Base-by-base conservation (phyloP, 2,888 invertebrate genomes). In the Gastrophysa polygoni region DNA sequence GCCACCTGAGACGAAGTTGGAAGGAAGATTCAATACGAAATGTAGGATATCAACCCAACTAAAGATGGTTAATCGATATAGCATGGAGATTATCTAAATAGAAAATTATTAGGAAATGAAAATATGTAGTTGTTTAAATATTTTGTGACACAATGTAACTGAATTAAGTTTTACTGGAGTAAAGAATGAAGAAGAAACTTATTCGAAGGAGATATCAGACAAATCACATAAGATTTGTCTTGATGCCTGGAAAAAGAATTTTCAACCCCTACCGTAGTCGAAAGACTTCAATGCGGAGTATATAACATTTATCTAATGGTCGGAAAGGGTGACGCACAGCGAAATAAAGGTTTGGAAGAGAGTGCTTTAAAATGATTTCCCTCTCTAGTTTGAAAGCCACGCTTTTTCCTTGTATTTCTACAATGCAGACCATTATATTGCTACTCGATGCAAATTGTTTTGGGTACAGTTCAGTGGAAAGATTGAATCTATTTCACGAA, bases 371-470 rank as follows among this genome's bases (percentile, higher is more conserved):
- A 77, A 74, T 72, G 74, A 75, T 76, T 75, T 73, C 72, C 67
- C 72, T 67, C 65, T 69, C 71, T 32, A 11, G 11, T 7, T 24
- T 77, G 72, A 78, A 77, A 78, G 78, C 78, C 78, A 78, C 77
- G 77, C 77, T 75, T 73, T 76, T 78, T 77, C 75, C 77, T 77
- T 77, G 77, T 78, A 73, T 71, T 68, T 68, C 71, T 68, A 76
- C 75, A 77, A 78, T 76, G 73, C 75, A 69, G 58, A 57, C 60
- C 64, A 59, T 60, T 67, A 64, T 67, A 75, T 75, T 71, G 76
- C 77, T 72, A 76, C 76, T 76, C 72, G 71, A 78, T 78, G 77
- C 78, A 78, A 78, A 78, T 78, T 77, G 68, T 64, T 67, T 64
- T 32, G 44, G 68, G 68, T 72, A 71, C 72, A 72, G 71, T 64